Evolutionary conservation across 1,140 invertebrate species (phyloP).

Genomic region (Neodiprion lecontei): DNA sequence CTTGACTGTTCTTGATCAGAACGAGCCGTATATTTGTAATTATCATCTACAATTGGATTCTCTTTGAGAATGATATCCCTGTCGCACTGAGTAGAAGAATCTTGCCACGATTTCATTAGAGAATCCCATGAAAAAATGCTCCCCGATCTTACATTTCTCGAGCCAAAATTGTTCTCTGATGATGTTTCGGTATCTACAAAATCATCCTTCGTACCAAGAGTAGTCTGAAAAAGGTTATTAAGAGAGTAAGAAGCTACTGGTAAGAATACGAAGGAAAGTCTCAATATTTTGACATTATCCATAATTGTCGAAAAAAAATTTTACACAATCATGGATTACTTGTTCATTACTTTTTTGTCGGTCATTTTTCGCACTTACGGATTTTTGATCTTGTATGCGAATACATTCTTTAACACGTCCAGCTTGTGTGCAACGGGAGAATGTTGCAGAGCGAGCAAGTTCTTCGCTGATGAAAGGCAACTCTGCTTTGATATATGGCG

Average conservation of each 20-base stretch:
- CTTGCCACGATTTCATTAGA: not conserved
- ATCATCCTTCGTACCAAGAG: not conserved
- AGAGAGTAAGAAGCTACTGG: no score
- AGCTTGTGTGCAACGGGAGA: not conserved
- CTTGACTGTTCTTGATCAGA: not conserved
- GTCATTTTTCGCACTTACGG: not conserved
- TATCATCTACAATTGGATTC: not conserved
- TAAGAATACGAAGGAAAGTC: no score
- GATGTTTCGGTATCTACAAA: not conserved
- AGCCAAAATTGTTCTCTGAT: not conserved
- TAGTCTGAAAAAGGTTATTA: no score
- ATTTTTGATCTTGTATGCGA: not conserved
- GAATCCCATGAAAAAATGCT: not conserved
- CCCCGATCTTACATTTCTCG: not conserved
- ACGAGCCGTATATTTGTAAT: not conserved
- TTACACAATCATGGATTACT: no score
- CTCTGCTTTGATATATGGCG: not conserved
- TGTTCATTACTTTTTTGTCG: no score
- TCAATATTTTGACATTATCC: not conserved
- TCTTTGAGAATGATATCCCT: not conserved
- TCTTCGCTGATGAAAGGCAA: not conserved
- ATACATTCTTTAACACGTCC: not conserved
- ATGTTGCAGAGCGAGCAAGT: not conserved
- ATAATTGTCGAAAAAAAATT: not conserved
- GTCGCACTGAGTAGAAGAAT: not conserved